A percentile compares a stretch with the other conserved stretches of the same genome.
phyloP scores from a whole-genome alignment of 1,140 invertebrate species.

The Papilio helenus region DNA sequence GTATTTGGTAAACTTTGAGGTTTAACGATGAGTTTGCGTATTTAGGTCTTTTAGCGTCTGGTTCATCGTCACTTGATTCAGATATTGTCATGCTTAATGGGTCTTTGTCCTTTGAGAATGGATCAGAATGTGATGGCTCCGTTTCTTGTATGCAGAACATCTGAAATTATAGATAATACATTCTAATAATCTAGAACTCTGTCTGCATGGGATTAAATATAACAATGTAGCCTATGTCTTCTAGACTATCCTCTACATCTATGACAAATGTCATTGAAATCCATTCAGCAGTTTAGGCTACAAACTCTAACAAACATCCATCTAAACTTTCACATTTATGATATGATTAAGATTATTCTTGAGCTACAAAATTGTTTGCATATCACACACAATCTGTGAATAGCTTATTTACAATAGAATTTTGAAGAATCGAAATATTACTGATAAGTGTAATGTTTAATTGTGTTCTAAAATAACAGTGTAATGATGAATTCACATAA shows the following conservation, averaged over 20 bases:
- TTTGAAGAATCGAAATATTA: neutral
- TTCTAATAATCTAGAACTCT: too few species aligned
- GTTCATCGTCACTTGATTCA: constrained; percentile 71
- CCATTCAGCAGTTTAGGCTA: too few species aligned
- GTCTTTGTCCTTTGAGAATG: constrained; percentile 66
- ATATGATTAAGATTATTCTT: too few species aligned
- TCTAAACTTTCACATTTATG: too few species aligned
- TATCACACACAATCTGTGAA: neutral
- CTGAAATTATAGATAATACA: constrained; percentile 53
- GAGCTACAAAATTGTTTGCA: neutral
- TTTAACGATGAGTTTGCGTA: constrained; percentile 59
- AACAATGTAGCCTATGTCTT: too few species aligned
- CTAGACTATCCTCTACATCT: too few species aligned
- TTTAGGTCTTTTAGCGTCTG: constrained; percentile 64
- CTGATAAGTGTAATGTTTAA: neutral
- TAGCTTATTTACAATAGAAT: neutral
- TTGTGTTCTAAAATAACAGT: neutral
- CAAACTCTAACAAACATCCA: too few species aligned
- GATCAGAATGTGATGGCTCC: constrained; percentile 57
- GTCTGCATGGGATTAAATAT: too few species aligned
- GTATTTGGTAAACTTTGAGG: constrained; percentile 75
- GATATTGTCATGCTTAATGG: constrained; percentile 50
- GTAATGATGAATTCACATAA: neutral
- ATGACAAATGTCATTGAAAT: too few species aligned
- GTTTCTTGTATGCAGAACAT: constrained; percentile 78